Conservation (phyloP, 2,888 invertebrate species). For the Kuschelorhynchus macadamiae region DNA sequence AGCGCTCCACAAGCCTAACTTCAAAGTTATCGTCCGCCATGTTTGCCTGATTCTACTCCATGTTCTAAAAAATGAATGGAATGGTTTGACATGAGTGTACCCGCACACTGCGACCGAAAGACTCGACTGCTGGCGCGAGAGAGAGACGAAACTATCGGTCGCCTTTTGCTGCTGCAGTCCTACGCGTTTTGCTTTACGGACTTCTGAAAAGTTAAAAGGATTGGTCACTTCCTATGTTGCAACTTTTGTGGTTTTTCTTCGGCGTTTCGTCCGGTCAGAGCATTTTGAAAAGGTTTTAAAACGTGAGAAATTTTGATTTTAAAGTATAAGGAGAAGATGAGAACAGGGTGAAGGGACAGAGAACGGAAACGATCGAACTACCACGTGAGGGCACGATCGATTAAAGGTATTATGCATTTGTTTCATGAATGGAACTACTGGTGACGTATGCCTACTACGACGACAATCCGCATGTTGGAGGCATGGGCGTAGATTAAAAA, state of each 20-base stretch:
- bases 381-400: constrained; percentile 37
- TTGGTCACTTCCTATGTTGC: constrained; percentile 47
- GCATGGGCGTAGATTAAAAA: constrained; percentile 41
- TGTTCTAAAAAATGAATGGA: constrained; percentile 70
- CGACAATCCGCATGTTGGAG: constrained; percentile 47
- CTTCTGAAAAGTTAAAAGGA: constrained; percentile 44
- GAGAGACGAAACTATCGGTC: constrained; percentile 35
- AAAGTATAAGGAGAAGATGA: not conserved
- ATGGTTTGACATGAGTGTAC: constrained; percentile 64
- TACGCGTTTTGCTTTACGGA: constrained; percentile 41
- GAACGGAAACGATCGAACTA: constrained; percentile 29
- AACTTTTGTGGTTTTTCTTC: constrained; percentile 36
- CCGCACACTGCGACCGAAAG: constrained; percentile 36
- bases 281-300: constrained; percentile 13
- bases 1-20: constrained; percentile 93
- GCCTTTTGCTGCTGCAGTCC: constrained; percentile 32
- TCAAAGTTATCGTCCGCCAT: constrained; percentile 92
- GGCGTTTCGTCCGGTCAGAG: constrained; percentile 10
- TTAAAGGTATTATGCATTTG: constrained; percentile 46
- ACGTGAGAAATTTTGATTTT: constrained; percentile 3
- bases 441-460: constrained; percentile 41
- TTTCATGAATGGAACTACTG: constrained; percentile 41
- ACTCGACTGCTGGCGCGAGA: constrained; percentile 23
- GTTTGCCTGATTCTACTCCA: constrained; percentile 78
- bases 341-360: constrained; percentile 24